Conservation (phyloP, 2,888 invertebrate species). For the Dexiosoma caninum region DNA sequence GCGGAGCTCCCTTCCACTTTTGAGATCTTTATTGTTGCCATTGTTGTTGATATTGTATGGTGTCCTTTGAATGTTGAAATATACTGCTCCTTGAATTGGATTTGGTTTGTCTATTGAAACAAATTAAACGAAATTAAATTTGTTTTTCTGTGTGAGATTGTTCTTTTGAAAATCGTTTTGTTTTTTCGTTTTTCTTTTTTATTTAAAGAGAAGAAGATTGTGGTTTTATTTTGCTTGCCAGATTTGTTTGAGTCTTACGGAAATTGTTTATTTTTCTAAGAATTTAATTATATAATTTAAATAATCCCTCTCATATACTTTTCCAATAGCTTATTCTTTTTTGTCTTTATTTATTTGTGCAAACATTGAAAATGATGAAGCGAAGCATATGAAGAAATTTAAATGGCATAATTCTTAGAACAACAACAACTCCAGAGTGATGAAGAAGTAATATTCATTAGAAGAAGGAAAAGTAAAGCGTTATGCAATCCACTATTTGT, state of each 20-base stretch:
- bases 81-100: conserved; percentile 5
- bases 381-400: no score
- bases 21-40: conserved; percentile 12
- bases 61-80: conserved; percentile 1
- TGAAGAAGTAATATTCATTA: no score
- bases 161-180: neutral
- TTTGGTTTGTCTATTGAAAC: conserved; percentile 40
- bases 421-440: no score
- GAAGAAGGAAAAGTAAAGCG: no score
- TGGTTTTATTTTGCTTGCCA: neutral
- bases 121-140: conserved; percentile 45
- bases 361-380: no score
- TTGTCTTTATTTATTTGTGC: neutral
- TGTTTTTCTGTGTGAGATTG: neutral
- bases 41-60: conserved; percentile 12
- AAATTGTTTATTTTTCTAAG: neutral
- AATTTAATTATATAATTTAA: neutral
- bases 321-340: neutral
- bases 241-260: conserved; percentile 1
- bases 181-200: conserved; percentile 28
- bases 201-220: conserved; percentile 43
- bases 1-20: neutral
- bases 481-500: no score
- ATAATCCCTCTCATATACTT: neutral
- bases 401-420: no score